Conservation (phyloP, 2,888 invertebrate species). For the Atrina japonica region DNA sequence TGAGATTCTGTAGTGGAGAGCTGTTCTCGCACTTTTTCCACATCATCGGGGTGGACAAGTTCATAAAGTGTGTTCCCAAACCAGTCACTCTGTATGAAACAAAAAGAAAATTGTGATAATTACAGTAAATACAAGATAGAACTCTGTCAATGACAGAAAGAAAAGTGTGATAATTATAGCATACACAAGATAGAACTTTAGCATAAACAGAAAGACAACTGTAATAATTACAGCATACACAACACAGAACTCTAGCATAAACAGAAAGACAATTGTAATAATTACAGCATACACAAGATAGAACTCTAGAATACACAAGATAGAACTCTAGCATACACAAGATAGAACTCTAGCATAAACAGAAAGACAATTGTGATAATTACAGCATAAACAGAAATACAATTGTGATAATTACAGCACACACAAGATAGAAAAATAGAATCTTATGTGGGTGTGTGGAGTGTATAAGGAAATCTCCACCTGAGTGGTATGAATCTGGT, state of each 20-base stretch:
- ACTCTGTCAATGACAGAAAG: not conserved
- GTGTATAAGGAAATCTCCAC: no score
- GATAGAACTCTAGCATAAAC: not conserved
- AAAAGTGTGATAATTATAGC: not conserved
- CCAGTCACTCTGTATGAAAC: conserved; percentile 96
- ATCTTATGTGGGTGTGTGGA: no score
- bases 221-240: not conserved
- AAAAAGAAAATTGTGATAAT: conserved; percentile 54
- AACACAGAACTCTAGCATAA: not conserved
- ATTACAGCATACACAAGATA: not conserved
- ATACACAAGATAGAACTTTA: not conserved
- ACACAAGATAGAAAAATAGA: no score
- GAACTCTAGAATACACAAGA: no score
- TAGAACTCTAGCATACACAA: not conserved
- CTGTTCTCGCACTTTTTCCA: conserved; percentile 96
- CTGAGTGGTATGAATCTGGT: no score
- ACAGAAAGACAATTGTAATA: not conserved
- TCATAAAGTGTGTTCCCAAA: conserved; percentile 96
- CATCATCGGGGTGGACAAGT: conserved; percentile 98
- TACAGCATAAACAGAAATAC: not conserved
- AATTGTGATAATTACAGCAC: not conserved
- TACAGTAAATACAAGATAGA: not conserved
- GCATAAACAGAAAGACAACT: not conserved
- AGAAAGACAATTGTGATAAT: not conserved
- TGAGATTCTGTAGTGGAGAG: conserved; percentile 98